A percentile compares a stretch with the other conserved stretches of the same genome.
Evolutionary conservation across 2,888 invertebrate species (phyloP).

Genomic region (Hedya salicella): DNA sequence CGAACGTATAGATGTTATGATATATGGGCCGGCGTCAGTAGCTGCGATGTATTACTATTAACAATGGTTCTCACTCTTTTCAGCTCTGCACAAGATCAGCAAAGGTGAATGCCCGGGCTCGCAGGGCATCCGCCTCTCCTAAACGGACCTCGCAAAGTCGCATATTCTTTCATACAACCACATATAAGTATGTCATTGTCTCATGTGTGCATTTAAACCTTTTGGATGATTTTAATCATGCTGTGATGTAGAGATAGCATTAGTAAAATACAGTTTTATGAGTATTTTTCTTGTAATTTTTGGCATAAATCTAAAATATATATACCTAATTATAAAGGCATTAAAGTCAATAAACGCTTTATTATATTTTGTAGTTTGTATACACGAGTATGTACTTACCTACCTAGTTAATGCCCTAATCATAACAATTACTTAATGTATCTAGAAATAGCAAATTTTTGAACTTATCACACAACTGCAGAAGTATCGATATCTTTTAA

Average conservation of each 20-base stretch:
- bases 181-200: neutral
- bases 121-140: constrained; percentile 86
- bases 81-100: constrained; percentile 85
- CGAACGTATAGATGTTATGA: too few species aligned
- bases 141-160: constrained; percentile 53
- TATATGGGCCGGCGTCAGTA: too few species aligned
- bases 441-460: too few species aligned
- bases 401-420: too few species aligned
- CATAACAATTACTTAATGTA: too few species aligned
- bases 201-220: neutral
- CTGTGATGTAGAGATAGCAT: constrained; percentile 13
- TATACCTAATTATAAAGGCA: too few species aligned
- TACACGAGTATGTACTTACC: too few species aligned
- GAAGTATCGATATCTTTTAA: too few species aligned
- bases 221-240: neutral
- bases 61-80: constrained; percentile 57
- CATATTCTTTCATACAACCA: neutral
- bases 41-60: too few species aligned
- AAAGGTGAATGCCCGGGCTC: constrained; percentile 87
- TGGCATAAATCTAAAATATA: too few species aligned
- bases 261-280: neutral
- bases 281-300: constrained; percentile 19
- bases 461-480: too few species aligned
- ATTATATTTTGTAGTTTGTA: neutral
- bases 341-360: constrained; percentile 34